Evolutionary conservation across 2,888 invertebrate species (phyloP), one percentile per base, ranked within the genome.

Genomic region (Oasisia sp.): DNA sequence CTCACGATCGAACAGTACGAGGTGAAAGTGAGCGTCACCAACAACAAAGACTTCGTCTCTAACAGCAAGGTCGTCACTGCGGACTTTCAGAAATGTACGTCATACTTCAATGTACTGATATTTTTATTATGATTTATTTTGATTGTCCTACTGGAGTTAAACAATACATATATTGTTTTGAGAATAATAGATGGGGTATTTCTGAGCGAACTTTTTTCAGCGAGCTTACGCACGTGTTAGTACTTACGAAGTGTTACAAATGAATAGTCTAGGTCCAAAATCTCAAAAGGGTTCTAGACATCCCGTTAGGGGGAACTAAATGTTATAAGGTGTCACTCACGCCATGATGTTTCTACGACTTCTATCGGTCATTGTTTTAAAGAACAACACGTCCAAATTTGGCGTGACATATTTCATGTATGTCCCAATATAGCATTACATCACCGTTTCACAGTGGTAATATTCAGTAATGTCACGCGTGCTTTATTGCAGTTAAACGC

Each of bases 1-100:
- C 74, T 74, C 27, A 74, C 74, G n/a, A 74, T 74, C 74, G 74
- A 74, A 74, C 74, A 74, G 74, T 74, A 74, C 74, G 74, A 74
- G 27, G 74, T 74, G 74, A 74, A 74, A 74, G 14, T 74, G 74
- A 19, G 74, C 74, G n/a, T 74, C 2, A 74, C 74, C 27, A 74
- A 74, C 74, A 74, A 74, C 8, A 74, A 74, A 27, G n/a, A 27
- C 74, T 27, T 74, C n/a, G 74, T 74, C 27, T 74, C 74, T 74
- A 7, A 19, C 27, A 74, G 74, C 74, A 7, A 74, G 74, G n/a
- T 74, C 74, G 74, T 74, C 74, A n/a, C 27, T 74, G 74, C 74
- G 19, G 74, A 74, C 74, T 74, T 74, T 27, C 74, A 74, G 2
- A 74, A 74, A 74, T 74, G 74, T 74, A 74, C n/a, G 74, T 74